Percentiles rank a stretch among this genome's conserved stretches.
phyloP scores from a whole-genome alignment of 2,113 vertebrate genomes.

The Pelvicachromis taeniatus region DNA sequence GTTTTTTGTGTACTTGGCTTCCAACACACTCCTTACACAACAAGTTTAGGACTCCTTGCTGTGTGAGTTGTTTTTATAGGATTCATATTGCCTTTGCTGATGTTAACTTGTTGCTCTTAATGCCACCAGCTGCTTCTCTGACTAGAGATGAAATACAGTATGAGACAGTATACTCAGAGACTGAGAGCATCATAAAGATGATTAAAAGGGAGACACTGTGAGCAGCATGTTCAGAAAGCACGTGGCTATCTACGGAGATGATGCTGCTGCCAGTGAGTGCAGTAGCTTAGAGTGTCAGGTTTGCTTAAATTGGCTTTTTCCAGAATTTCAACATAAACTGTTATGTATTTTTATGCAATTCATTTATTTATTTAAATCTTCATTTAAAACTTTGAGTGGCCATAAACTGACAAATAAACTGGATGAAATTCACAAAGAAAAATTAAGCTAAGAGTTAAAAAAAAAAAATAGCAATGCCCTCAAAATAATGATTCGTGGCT shows the following conservation, averaged over 20 bases:
- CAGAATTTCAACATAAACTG: not conserved
- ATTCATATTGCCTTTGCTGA: slow-evolving; percentile 21
- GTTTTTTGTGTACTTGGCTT: not conserved
- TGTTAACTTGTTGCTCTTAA: slow-evolving; percentile 12
- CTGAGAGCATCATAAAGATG: slow-evolving; percentile 48
- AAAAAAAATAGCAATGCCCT: not conserved
- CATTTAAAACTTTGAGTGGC: not conserved
- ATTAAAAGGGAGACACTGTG: slow-evolving; percentile 18
- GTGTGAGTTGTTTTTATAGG: slow-evolving; percentile 44
- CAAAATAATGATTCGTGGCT: not conserved
- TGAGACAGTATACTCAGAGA: not conserved
- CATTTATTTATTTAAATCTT: not conserved
- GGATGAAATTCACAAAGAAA: not conserved
- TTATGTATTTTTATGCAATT: not conserved
- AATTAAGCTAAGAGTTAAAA: not conserved
- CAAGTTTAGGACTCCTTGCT: not conserved
- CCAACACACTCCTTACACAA: not conserved
- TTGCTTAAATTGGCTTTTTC: slow-evolving; percentile 16
- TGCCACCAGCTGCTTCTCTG: slow-evolving; percentile 38
- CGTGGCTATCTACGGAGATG: slow-evolving; percentile 10
- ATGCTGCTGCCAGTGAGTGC: not conserved
- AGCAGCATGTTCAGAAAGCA: slow-evolving; percentile 19
- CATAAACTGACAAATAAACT: not conserved
- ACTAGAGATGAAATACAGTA: slow-evolving; percentile 36
- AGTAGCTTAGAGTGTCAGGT: not conserved